phyloP scores from a whole-genome alignment of 2,113 vertebrate species.

The Origma solitaria region DNA sequence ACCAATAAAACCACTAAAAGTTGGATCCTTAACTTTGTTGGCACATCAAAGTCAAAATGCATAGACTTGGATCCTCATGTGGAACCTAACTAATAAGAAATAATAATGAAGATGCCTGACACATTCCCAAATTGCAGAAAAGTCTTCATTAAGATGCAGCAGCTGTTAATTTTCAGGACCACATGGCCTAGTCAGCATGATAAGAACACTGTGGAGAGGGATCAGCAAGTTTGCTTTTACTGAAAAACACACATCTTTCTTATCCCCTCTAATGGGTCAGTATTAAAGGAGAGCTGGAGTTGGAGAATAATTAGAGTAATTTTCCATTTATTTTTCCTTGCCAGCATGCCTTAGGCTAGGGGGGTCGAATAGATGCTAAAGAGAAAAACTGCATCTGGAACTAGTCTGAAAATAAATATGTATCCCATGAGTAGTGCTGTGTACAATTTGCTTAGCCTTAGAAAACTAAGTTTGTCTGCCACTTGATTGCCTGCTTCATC shows the following conservation, averaged over 20 bases:
- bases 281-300: background rate
- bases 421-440: background rate
- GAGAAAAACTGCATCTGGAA: slow-evolving; percentile 31
- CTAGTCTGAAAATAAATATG: slow-evolving; percentile 18
- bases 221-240: slow-evolving; percentile 25
- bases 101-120: background rate
- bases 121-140: background rate
- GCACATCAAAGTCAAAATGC: background rate
- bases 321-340: slow-evolving; percentile 27
- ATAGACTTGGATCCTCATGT: background rate
- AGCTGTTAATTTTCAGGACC: slow-evolving; percentile 37
- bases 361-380: slow-evolving; percentile 13
- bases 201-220: background rate
- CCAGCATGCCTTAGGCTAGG: background rate
- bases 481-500: slow-evolving; percentile 23
- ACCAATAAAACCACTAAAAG: background rate
- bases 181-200: slow-evolving; percentile 22
- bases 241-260: background rate
- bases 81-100: background rate
- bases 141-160: slow-evolving; percentile 21
- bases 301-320: slow-evolving; percentile 35
- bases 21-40: background rate
- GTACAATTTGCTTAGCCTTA: slow-evolving; percentile 15
- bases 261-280: background rate
- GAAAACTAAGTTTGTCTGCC: slow-evolving; percentile 14